A percentile compares a stretch with the other conserved stretches of the same genome.
phyloP scores from a whole-genome alignment of 1,140 invertebrate genomes.

The Heliconius congener region DNA sequence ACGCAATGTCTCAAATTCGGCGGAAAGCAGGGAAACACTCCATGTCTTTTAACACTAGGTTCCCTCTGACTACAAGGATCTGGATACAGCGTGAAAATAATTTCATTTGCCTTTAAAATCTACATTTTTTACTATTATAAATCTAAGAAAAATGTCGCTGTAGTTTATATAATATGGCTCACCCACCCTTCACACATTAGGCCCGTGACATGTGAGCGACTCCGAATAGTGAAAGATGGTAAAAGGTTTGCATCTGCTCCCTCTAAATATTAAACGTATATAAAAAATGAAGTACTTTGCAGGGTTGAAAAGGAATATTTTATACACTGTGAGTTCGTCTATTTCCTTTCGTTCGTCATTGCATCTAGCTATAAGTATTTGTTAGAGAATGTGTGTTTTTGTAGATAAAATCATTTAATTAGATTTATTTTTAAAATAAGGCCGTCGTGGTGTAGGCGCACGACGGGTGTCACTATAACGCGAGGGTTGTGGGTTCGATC shows the following conservation, averaged over 20 bases:
- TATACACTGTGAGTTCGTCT: slow-evolving; percentile 7
- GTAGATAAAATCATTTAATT: no score
- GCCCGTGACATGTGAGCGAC: slow-evolving; percentile 33
- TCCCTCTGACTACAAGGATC: no score
- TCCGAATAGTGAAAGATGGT: slow-evolving; percentile 62
- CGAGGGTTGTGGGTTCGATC: no score
- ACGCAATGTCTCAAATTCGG: no score
- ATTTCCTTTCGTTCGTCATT: background rate
- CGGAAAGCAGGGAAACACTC: no score
- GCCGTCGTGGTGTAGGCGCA: no score
- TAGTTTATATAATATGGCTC: slow-evolving; percentile 22
- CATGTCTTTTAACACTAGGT: no score
- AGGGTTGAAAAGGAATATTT: slow-evolving; percentile 23
- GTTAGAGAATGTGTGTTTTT: background rate
- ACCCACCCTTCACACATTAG: slow-evolving; percentile 22
- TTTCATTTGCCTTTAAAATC: no score
- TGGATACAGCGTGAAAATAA: no score
- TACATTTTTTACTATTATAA: slow-evolving; percentile 14
- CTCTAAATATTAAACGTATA: slow-evolving; percentile 63
- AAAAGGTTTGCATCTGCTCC: slow-evolving; percentile 69
- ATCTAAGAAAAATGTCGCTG: background rate
- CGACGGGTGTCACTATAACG: no score
- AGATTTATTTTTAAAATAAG: no score
- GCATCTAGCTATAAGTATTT: background rate
- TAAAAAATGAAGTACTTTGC: slow-evolving; percentile 46